Evolutionary conservation across 2,113 vertebrate species (phyloP).

Genomic region (Xiphophorus couchianus): DNA sequence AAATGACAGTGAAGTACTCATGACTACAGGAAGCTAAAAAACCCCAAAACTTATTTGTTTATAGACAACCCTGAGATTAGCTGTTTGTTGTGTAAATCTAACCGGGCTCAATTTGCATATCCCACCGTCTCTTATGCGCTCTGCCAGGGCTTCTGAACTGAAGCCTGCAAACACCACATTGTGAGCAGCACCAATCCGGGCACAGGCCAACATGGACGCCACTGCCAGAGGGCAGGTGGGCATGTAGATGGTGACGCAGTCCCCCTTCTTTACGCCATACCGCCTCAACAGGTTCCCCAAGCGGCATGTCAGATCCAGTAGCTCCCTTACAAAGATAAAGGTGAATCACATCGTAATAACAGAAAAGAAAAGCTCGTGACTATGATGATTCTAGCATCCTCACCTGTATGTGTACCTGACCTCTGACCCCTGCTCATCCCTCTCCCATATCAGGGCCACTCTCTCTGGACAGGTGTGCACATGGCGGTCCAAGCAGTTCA

Average conservation of each 20-base stretch:
- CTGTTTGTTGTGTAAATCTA: not conserved
- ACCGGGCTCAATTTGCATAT: not conserved
- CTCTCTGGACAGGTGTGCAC: constrained; percentile 84
- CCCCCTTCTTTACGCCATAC: constrained; percentile 78
- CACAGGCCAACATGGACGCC: constrained; percentile 85
- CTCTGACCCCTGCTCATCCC: constrained; percentile 90
- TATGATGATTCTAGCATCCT: not conserved
- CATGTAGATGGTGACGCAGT: constrained; percentile 86
- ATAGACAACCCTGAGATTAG: not conserved
- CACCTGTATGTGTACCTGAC: constrained; percentile 92
- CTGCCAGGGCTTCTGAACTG: constrained; percentile 81
- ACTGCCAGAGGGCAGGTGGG: constrained; percentile 80
- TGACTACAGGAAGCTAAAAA: not conserved
- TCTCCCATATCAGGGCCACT: constrained; percentile 95
- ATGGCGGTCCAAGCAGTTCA: constrained; percentile 94
- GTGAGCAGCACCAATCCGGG: constrained; percentile 79
- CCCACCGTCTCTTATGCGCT: constrained; percentile 84
- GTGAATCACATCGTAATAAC: not conserved
- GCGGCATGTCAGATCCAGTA: constrained; percentile 82
- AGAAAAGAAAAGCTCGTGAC: not conserved
- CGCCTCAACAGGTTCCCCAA: constrained; percentile 81
- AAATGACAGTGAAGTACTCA: not conserved
- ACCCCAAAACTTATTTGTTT: not conserved
- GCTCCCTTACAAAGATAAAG: constrained; percentile 66
- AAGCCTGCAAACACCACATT: constrained; percentile 84